Evolutionary conservation across 2,113 vertebrate species (phyloP).

Genomic region (Lates calcarifer): DNA sequence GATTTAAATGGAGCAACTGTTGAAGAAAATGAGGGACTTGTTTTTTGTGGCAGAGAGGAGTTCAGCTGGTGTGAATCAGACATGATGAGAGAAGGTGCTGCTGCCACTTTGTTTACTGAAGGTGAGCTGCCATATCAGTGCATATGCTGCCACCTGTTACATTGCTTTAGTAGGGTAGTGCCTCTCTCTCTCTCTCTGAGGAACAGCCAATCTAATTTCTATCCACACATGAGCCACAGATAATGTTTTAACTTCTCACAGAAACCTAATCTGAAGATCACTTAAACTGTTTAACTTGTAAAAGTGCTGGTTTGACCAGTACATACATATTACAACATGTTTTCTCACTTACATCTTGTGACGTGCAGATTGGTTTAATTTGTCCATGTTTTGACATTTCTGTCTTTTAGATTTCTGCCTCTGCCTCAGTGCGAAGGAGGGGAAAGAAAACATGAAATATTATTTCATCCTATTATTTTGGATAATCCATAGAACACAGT

Average conservation of each 20-base stretch:
- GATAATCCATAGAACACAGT: background rate
- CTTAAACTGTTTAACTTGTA: too few relatives aligned
- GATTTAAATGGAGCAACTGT: constrained; percentile 12
- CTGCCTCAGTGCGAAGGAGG: too few relatives aligned
- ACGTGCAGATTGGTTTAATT: too few relatives aligned
- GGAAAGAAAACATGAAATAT: too few relatives aligned
- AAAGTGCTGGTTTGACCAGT: too few relatives aligned
- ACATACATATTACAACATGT: too few relatives aligned
- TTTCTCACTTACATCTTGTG: too few relatives aligned
- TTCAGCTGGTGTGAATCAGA: constrained; percentile 3
- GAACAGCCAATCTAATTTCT: constrained; percentile 16
- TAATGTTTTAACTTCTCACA: constrained; percentile 5
- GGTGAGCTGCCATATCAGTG: constrained; percentile 84
- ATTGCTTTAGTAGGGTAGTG: constrained; percentile 55
- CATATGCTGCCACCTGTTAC: constrained; percentile 85
- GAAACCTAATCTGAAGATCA: background rate
- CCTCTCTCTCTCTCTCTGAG: constrained; percentile 21
- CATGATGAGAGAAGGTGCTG: constrained; percentile 1
- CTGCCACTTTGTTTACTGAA: constrained; percentile 61
- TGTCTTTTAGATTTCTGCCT: too few relatives aligned
- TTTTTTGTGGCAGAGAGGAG: constrained; percentile 13
- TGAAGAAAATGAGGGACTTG: background rate
- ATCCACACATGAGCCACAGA: constrained; percentile 4
- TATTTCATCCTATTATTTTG: background rate
- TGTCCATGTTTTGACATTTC: too few relatives aligned